Evolutionary conservation across 2,113 vertebrate species (phyloP), one percentile per base, ranked within the genome.

Genomic region (Gnathonemus echidnorhynchus): DNA sequence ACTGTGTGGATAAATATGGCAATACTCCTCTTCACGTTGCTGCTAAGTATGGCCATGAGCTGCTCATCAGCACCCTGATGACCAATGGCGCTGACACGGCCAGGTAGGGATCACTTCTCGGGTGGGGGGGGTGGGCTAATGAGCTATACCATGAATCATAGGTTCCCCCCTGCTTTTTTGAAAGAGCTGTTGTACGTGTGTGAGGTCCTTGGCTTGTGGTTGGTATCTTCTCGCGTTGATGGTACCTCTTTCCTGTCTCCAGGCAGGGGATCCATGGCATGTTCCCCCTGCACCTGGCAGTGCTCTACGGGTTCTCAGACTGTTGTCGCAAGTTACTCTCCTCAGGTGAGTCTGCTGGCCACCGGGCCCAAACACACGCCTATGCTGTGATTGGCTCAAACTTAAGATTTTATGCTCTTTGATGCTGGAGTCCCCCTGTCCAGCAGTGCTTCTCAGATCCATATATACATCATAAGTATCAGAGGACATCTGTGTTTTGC

Each of bases 271-370:
- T 98, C 95, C 95, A 98, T 62, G 97, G 98, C 93, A 99, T 98
- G 98, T 98, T 98, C 93, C 97, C 98, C 6, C 95, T 99, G 92
- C 98, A 99, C 95, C 95, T 99, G 94, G 97, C 98, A 5, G 97
- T 97, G 50, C 97, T 99, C 89, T 97, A 97, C 17, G 97, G 98
- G 92, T 99, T 98, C 95, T 97, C 98, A 93, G 98, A 98, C 96
- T 99, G 98, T 95, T 99, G 98, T 94, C 97, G 97, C 93, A 99
- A 98, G 96, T 96, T 99, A 91, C 96, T 99, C 92, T 98, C 97
- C 93, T 97, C 98, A 95, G 98, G 98, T 98, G 93, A 92, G 94
- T 27, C 7, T 5, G 3, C 27, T 9, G 31, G 15, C 50, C 35
- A 24, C 49, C 91, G 19, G 1, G 24, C 85, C 48, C 85, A 49